Percentiles rank a stretch among this genome's conserved stretches.
Conservation (phyloP, 2,797 vertebrate genomes). For the Betta splendens region DNA sequence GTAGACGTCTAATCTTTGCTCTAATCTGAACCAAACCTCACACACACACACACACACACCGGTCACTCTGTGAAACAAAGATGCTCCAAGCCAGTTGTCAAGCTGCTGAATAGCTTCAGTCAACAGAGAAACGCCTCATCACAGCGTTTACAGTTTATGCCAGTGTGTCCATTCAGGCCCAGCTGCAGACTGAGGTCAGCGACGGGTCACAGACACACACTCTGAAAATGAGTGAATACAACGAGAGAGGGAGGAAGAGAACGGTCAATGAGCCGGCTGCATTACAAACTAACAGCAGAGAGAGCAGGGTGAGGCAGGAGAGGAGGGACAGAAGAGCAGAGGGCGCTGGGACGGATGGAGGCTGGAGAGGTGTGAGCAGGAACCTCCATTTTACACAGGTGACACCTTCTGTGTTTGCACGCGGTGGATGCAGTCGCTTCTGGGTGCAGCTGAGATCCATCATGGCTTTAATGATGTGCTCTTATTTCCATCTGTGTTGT, state of each 20-base stretch:
- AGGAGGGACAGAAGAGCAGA: not conserved
- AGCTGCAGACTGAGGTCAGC: not conserved
- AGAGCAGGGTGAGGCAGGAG: not conserved
- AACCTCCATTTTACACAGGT: not conserved
- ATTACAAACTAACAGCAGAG: slow-evolving; percentile 5
- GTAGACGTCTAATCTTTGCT: no score
- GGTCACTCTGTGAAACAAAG: no score
- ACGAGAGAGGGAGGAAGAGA: not conserved
- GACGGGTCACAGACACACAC: not conserved
- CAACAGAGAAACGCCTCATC: no score
- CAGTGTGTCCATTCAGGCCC: no score
- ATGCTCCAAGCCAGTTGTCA: no score
- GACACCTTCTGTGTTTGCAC: not conserved
- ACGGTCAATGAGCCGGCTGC: slow-evolving; percentile 11
- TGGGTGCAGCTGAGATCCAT: slow-evolving; percentile 13
- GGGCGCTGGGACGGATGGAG: not conserved
- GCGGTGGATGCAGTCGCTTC: not conserved
- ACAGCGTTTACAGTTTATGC: no score
- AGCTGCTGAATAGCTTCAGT: no score
- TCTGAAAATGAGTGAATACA: not conserved
- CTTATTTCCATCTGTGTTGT: slow-evolving; percentile 11
- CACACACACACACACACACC: no score
- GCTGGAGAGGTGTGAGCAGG: not conserved
- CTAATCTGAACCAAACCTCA: no score
- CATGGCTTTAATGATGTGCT: slow-evolving; percentile 4